Base-by-base conservation (phyloP, 2,888 invertebrate genomes). In the Isotomurus palustris region DNA sequence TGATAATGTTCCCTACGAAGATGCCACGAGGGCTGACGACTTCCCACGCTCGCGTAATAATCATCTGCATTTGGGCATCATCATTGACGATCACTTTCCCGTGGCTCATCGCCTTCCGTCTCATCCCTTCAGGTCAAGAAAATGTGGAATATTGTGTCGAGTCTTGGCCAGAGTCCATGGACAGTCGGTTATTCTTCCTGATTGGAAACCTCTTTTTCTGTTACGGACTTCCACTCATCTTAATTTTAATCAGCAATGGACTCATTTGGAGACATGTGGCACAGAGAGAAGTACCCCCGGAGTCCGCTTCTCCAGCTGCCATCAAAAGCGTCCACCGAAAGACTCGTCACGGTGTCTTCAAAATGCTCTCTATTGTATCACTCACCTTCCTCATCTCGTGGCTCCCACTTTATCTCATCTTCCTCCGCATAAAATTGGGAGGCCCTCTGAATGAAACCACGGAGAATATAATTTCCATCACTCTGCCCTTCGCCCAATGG, bases 1-100 rank as follows among this genome's bases (percentile, higher is more conserved):
- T 93, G 48, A 94, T 94, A 71, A 94, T 93, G 87, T 92, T 91
- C 86, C 91, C 92, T 1, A 77, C 93, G 72, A 89, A 89, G 55
- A 58, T 55, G 36, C 62, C 56, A 3, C 69, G 73, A 32, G 74
- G 75, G 36, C 73, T 77, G 51, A 73, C 74, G 2, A 72, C 72
- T 14, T 67, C 71, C n/a, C 68, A 74, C n/a, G 74, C 76, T 1
- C 69, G 74, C 17, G 55, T 73, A n/a, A 73, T 75, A 48, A 75
- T 77, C 38, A 65, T 73, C 1, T 53, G 72, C 36, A 76, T 77
- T 41, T 77, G 78, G 78, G 57, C 75, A 10, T 52, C 73, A 10
- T 74, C 77, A 1, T 54, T 73, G 19, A 50, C 71, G 17, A 72
- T 76, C 40, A 74, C 75, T 60, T 65, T 74, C 2, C 77, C 77